These are phyloP conservation scores for Baronia brevicornis DNA, from an alignment of 2,888 invertebrate genomes.

Conservation along the genomic window DNA sequence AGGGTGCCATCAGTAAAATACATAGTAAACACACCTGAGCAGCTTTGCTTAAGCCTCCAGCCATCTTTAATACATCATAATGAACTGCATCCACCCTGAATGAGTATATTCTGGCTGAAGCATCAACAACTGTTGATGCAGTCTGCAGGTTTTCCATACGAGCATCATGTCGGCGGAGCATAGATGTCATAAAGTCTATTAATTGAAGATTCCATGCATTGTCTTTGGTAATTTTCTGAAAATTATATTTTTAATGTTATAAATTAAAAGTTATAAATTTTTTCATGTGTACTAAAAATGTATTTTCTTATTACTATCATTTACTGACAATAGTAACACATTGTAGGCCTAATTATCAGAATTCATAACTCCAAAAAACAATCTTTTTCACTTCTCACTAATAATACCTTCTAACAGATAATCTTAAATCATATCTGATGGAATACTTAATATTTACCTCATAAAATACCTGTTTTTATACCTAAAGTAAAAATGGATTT, in stretches of 20 bases:
- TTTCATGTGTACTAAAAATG: no score
- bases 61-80: conserved; percentile 86
- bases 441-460: no score
- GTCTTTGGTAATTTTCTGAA: conserved; percentile 89
- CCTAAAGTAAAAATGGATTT: no score
- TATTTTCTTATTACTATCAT: no score
- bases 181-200: conserved; percentile 88
- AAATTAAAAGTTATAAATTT: conserved; percentile 1
- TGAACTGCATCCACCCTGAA: conserved; percentile 91
- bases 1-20: no score
- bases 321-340: no score
- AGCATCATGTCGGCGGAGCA: conserved; percentile 82
- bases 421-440: no score
- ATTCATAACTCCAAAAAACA: no score
- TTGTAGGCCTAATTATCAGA: no score
- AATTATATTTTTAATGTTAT: conserved; percentile 16
- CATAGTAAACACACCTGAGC: conserved; percentile 46
- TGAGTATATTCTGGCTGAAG: conserved; percentile 91
- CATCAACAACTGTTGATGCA: conserved; percentile 90
- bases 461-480: no score
- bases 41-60: conserved; percentile 77
- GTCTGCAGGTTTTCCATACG: conserved; percentile 84
- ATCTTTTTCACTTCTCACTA: no score
- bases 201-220: conserved; percentile 92
- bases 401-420: no score